These are phyloP conservation scores for Parasteatoda lunata DNA, from an alignment of 2,888 invertebrate species.

Conservation along the genomic window DNA sequence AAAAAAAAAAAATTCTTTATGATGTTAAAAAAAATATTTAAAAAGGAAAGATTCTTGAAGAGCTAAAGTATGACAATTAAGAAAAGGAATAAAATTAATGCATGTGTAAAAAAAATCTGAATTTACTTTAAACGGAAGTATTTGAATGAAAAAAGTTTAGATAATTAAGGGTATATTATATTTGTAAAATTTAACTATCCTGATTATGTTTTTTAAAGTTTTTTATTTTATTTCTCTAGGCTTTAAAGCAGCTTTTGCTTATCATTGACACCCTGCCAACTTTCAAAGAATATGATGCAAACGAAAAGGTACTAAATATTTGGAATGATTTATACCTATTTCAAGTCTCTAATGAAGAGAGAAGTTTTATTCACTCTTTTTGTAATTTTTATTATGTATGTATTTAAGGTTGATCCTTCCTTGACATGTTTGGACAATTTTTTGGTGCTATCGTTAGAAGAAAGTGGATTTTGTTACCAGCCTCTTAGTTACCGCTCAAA, in stretches of 20 bases:
- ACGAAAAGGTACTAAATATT: slow-evolving; percentile 18
- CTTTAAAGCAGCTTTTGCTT: slow-evolving; percentile 22
- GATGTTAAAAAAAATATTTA: too few species aligned
- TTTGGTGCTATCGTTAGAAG: slow-evolving; percentile 36
- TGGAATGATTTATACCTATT: background rate
- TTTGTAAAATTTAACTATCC: background rate
- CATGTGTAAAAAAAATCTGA: background rate
- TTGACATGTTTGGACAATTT: slow-evolving; percentile 42
- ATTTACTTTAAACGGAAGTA: background rate
- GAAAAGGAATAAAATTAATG: too few species aligned
- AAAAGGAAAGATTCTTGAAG: too few species aligned
- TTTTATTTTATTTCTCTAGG: slow-evolving; percentile 4
- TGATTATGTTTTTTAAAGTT: background rate
- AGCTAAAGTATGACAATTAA: too few species aligned
- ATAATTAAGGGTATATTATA: background rate
- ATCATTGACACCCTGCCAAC: slow-evolving; percentile 4
- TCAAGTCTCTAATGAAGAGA: background rate
- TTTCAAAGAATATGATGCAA: background rate
- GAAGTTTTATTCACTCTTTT: background rate
- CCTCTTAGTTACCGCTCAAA: slow-evolving; percentile 25
- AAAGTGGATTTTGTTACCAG: slow-evolving; percentile 18
- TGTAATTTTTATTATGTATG: background rate
- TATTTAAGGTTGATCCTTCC: slow-evolving; percentile 43
- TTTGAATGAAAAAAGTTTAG: background rate
- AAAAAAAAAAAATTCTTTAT: too few species aligned